Evolutionary conservation across 2,113 vertebrate species (phyloP), one percentile per base, ranked within the genome.

Genomic region (Leptobrachium leishanense): DNA sequence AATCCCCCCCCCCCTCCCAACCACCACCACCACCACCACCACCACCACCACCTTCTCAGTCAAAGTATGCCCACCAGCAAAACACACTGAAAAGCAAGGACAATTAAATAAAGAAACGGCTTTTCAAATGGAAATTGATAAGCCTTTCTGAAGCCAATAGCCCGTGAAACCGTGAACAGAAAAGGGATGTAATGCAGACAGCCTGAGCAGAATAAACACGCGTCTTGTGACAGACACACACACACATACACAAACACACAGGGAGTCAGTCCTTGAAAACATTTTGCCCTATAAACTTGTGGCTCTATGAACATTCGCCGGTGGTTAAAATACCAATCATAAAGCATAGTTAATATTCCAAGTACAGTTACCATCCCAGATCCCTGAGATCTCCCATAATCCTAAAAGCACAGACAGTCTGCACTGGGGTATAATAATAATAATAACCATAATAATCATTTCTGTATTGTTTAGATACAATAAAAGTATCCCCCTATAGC

Each of bases 81-180:
- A 74, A 74, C 31, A n/a, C 54, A 50, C 42, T 65, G 43, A 68
- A 70, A 80, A 59, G 71, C 77, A 80, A 80, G 77, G 71, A 64
- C 70, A 80, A 80, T 80, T 80, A 80, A 80, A 74, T 80, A 74
- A 80, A 80, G 77, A 68, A 80, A 68, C 71, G 68, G 70, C 77
- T 80, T 74, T 80, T 74, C 78, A 80, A 74, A 80, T 80, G 78
- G 78, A 80, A 80, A 80, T 80, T 80, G 78, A 80, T 80, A 80
- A 80, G 78, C 78, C 78, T 80, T 31, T 80, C 78, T 63, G 57
- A 50, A 80, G 78, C 64, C 71, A 80, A 74, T 80, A 80, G 78
- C 78, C 78, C 78, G 62, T 80, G 78, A 80, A 80, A 80, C 78
- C 20, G 42, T 53, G 70, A 43, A 79, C 59, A 72, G 43, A 72